These are phyloP conservation scores for Percopsis transmontana DNA, from an alignment of 2,113 vertebrate genomes.

Conservation along the genomic window DNA sequence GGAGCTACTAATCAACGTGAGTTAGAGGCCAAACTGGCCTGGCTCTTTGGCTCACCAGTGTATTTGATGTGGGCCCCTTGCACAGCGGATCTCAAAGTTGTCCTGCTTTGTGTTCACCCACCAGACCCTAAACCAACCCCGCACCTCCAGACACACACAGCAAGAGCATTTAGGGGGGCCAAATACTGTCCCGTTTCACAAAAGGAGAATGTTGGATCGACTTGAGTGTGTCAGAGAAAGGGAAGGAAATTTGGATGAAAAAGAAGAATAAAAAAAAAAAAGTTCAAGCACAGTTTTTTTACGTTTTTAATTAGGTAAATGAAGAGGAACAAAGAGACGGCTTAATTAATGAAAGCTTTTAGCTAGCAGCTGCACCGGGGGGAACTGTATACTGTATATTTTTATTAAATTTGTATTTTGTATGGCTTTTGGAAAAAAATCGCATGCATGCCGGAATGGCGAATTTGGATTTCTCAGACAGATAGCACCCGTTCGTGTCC, in stretches of 20 bases:
- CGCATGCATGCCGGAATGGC: constrained; percentile 70
- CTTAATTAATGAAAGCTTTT: constrained; percentile 75
- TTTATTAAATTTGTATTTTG: not conserved
- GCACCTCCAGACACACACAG: constrained; percentile 63
- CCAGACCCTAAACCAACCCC: constrained; percentile 7
- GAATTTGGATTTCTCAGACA: constrained; percentile 68
- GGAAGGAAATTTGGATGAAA: constrained; percentile 76
- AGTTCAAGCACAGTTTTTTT: constrained; percentile 74
- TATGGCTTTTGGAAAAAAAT: constrained; percentile 56
- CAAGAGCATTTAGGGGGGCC: constrained; percentile 49
- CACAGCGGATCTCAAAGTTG: constrained; percentile 26
- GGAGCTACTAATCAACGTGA: constrained; percentile 71
- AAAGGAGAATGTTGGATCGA: constrained; percentile 17
- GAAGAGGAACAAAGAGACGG: constrained; percentile 69
- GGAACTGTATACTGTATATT: constrained; percentile 57
- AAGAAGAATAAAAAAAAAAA: constrained; percentile 67
- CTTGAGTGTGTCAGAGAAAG: constrained; percentile 52
- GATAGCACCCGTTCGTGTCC: constrained; percentile 66
- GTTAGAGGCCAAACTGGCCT: constrained; percentile 56
- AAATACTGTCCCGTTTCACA: constrained; percentile 40
- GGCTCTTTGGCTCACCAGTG: constrained; percentile 40
- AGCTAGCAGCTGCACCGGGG: constrained; percentile 76
- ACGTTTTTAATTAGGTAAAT: constrained; percentile 70
- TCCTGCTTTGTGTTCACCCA: constrained; percentile 28
- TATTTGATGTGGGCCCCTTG: constrained; percentile 40